Base-by-base conservation (phyloP, 2,113 vertebrate genomes). In the Rousettus leschenaultii region DNA sequence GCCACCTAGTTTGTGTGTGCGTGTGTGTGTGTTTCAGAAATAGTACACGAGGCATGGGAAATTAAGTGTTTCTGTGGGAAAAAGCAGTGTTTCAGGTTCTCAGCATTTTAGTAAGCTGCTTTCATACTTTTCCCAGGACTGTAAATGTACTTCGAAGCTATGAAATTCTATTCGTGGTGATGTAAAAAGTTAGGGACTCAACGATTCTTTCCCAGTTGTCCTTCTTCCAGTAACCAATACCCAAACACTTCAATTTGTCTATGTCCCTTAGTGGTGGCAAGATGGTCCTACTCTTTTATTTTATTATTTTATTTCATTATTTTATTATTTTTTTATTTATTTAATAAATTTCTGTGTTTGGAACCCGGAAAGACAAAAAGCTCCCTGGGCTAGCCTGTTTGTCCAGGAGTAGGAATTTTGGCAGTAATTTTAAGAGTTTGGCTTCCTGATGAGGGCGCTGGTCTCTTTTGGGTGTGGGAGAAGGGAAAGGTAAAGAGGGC, bases 121-220 rank as follows among this genome's bases (percentile, higher is more conserved):
- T 26, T 96, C 30, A 22, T 89, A 89, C 57, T 96, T 96, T 95
- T 95, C 92, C 57, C 82, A 12, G 97, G 88, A 91, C 35, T 83
- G 40, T 92, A 75, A 94, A 82, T 89, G 30, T 59, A 83, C n/a
- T 93, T 51, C 55, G 55, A 85, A 59, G 40, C 70, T 94, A 63
- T 88, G 80, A 88, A 90, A 95, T 65, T 93, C 53, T 87, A 94
- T 88, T 89, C 24, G 18, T 35, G 24, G 55, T 74, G 77, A 80
- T 79, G 40, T 48, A n/a, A 82, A 26, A 30, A 77, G 18, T 7
- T 21, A 86, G 26, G 15, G 45, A 88, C 35, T 53, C 65, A 24
- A 0, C 26, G 43, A 18, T 85, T 89, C 86, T 61, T 86, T 85
- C 33, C 79, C 86, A 96, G 3, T 71, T 92, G 28, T 48, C n/a